These are phyloP conservation scores for Coelopa frigida DNA, from an alignment of 1,140 invertebrate genomes.

Conservation along the genomic window DNA sequence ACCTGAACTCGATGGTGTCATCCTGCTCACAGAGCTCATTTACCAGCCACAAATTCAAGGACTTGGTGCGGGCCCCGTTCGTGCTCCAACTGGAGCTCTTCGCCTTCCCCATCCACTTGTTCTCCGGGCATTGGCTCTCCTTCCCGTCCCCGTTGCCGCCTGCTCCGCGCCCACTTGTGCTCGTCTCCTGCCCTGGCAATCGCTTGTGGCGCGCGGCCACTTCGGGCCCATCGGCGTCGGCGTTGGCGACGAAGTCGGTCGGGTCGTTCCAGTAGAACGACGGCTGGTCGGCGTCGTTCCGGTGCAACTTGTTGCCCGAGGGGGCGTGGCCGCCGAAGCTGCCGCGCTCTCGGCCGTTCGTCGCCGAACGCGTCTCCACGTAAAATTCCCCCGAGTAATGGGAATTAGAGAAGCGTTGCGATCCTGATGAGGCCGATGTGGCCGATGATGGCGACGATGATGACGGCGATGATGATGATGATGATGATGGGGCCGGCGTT, in stretches of 20 bases:
- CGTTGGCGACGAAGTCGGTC: too few relatives aligned
- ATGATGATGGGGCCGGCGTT: slow-evolving; percentile 3
- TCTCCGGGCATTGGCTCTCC: slow-evolving; percentile 12
- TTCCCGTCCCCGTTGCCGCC: slow-evolving; percentile 5
- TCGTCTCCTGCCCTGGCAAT: slow-evolving; percentile 4
- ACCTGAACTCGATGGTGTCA: slow-evolving; percentile 19
- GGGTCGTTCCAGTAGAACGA: too few relatives aligned
- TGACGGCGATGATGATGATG: slow-evolving; percentile 1
- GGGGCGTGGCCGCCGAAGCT: slow-evolving; percentile 13
- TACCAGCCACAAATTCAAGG: slow-evolving; percentile 15
- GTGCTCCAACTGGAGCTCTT: slow-evolving; percentile 5
- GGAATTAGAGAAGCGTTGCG: slow-evolving; percentile 5
- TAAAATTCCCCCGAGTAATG: slow-evolving; percentile 16
- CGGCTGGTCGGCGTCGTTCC: too few relatives aligned
- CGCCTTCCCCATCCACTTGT: slow-evolving; percentile 12
- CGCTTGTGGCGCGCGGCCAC: slow-evolving; percentile 2
- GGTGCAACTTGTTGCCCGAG: slow-evolving; percentile 16
- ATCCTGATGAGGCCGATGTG: background rate
- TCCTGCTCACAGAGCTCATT: slow-evolving; percentile 18
- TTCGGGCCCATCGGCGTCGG: too few relatives aligned
- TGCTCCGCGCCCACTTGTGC: too few relatives aligned
- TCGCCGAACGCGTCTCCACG: slow-evolving; percentile 12
- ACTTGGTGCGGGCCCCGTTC: slow-evolving; percentile 9
- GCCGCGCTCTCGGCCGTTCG: slow-evolving; percentile 14
- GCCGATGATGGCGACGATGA: slow-evolving; percentile 1